Evolutionary conservation across 2,113 vertebrate species (phyloP), one percentile per base, ranked within the genome.

Genomic region (Notarius lentiginosus): DNA sequence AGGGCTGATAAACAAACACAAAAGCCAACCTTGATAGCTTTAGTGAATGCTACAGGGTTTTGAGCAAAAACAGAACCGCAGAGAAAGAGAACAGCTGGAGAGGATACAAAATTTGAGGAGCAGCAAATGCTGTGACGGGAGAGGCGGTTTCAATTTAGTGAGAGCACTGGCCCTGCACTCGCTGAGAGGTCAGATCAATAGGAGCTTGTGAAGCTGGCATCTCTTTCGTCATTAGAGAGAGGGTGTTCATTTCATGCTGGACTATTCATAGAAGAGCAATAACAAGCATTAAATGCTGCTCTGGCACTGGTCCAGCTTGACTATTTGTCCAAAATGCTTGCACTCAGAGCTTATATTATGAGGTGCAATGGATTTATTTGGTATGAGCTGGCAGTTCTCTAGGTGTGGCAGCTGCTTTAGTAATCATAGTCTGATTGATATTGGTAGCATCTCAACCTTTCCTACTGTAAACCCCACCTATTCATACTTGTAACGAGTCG

Each of bases 1-100:
- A 89, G 87, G 90, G 91, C 88, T 91, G 90, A 92, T 93, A 92
- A 93, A 93, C 93, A 93, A 92, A 84, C 58, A 87, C 81, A 87
- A 82, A 79, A 70, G 87, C 41, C 86, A 87, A 87, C 79, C 73
- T 41, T 58, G 53, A 41, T 58, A n/a, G 83, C 82, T 84, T 83
- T 83, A 34, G 63, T 6, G 30, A 60, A 86, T 70, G 84, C 55
- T 11, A 49, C 83, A 49, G 27, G 41, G 60, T 51, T 79, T 79
- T 65, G 1, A 8, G 51, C 81, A 60, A 72, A 47, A 81, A 81
- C 30, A 60, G 20, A 58, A 84, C 77, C 15, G 81, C 61, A 66
- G 22, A 66, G 73, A 14, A 60, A 79, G 34, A 41, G 47, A 77
- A 88, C 72, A 84, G 81, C 79, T 6, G 58, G 79, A 89, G 76